Evolutionary conservation across 2,888 invertebrate genomes (phyloP), one percentile per base, ranked within the genome.

Genomic region (Sesia bembeciformis): DNA sequence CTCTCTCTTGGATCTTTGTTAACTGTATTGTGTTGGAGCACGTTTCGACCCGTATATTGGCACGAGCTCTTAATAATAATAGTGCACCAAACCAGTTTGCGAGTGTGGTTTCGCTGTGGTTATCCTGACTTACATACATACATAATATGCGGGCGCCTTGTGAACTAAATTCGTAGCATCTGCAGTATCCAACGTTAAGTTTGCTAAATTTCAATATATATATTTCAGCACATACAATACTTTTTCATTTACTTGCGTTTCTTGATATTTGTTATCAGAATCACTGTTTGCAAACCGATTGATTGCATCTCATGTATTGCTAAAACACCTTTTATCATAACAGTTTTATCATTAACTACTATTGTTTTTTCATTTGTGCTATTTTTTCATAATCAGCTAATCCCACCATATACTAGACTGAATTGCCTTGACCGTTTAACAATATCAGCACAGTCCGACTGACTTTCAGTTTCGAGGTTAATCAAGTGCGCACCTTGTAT

Each of bases 11-110:
- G 23, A 23, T 66, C 67, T 80, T 83, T 83, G 81, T 84, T 82
- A 74, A 76, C 73, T 76, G 72, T 70, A 67, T 72, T 72, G 69
- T 78, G 68, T 68, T 69, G 62, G 68, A 70, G 81, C 81, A 82
- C 78, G 81, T 81, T 84, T 81, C 73, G 74, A 70, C 69, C 75
- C 68, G 79, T 81, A 70, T 77, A 84, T 86, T 83, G 84, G 88
- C 88, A 88, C 86, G 88, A 88, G 85, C 78, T 83, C 79, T 80
- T 83, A 87, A 86, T 88, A 89, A 88, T 89, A 87, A 87, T 88
- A 87, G 84, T 86, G 84, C 82, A 85, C 83, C 72, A 63, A 89
- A 88, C 88, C 87, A 75, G 88, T 89, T 89, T 87, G 81, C 83
- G 76, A 78, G 82, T 84, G 82, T 70, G 81, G 84, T 83, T 78